A percentile compares a stretch with the other conserved stretches of the same genome.
Conservation (phyloP, 92 coral and sea anemone genomes). For the Phenganax marumi region DNA sequence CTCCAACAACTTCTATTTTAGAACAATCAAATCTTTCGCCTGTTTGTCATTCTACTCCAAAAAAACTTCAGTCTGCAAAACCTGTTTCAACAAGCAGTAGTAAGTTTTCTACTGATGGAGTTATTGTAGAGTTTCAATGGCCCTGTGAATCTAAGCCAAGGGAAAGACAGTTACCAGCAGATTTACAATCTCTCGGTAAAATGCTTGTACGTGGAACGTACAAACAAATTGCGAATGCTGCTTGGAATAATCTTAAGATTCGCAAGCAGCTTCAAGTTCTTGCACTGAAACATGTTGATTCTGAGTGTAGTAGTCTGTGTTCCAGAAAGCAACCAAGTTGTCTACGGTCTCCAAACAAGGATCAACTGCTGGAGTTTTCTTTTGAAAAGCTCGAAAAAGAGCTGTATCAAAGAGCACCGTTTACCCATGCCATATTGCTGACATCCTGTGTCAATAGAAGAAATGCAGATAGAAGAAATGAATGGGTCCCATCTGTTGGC, state of each 20-base stretch:
- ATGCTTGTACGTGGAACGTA: constrained; percentile 62
- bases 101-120: neutral
- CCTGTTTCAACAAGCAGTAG: neutral
- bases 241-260: constrained; percentile 49
- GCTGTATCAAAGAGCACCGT: constrained; percentile 55
- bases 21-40: neutral
- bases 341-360: constrained; percentile 51
- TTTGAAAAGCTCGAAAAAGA: constrained; percentile 56
- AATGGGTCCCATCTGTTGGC: constrained; percentile 50
- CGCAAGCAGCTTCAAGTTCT: constrained; percentile 53
- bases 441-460: constrained; percentile 45
- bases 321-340: constrained; percentile 62
- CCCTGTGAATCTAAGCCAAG: constrained; percentile 5
- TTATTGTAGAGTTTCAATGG: neutral
- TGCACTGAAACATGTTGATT: constrained; percentile 51
- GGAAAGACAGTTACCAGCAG: constrained; percentile 53
- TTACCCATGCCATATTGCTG: constrained; percentile 50
- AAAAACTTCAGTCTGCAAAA: neutral
- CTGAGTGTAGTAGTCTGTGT: constrained; percentile 54
- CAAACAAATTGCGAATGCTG: constrained; percentile 65
- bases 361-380: constrained; percentile 51
- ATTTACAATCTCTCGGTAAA: constrained; percentile 59
- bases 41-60: neutral
- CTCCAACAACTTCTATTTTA: too few relatives aligned
- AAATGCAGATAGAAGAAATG: constrained; percentile 30